These are phyloP conservation scores for Crocodylus rhombifer DNA, from an alignment of 2,797 vertebrate genomes.

Conservation along the genomic window DNA sequence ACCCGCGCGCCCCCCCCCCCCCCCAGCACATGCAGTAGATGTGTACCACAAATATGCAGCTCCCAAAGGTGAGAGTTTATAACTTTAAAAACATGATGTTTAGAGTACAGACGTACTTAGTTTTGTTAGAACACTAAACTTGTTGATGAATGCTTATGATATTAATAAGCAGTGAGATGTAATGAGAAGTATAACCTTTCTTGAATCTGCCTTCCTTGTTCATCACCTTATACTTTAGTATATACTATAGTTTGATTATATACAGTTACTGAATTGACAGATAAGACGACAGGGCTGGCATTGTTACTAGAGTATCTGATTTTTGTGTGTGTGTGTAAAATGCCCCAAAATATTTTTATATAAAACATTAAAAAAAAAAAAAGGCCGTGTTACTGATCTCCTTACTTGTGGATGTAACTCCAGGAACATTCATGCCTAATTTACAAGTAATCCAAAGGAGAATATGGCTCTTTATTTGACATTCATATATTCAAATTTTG, in stretches of 20 bases:
- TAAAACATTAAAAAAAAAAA: background rate
- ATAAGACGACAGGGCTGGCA: background rate
- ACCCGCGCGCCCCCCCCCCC: background rate
- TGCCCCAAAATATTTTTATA: background rate
- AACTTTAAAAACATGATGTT: background rate
- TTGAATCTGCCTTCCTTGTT: background rate
- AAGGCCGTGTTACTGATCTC: background rate
- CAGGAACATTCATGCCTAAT: background rate
- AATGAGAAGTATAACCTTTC: background rate
- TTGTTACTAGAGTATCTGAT: background rate
- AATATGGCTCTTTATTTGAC: background rate
- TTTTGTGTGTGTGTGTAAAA: background rate
- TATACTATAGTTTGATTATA: constrained; percentile 14
- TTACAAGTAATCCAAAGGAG: background rate
- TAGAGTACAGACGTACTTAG: background rate
- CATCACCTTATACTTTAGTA: background rate
- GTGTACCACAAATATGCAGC: constrained; percentile 6
- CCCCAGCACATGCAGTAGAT: constrained; percentile 10
- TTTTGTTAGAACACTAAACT: background rate
- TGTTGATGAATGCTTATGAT: background rate
- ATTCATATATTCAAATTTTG: background rate
- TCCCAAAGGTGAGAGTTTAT: background rate
- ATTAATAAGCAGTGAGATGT: background rate
- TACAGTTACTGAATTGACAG: background rate
- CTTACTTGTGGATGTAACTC: background rate